phyloP scores from a whole-genome alignment of 2,888 invertebrate genomes.

The Candidula unifasciata region DNA sequence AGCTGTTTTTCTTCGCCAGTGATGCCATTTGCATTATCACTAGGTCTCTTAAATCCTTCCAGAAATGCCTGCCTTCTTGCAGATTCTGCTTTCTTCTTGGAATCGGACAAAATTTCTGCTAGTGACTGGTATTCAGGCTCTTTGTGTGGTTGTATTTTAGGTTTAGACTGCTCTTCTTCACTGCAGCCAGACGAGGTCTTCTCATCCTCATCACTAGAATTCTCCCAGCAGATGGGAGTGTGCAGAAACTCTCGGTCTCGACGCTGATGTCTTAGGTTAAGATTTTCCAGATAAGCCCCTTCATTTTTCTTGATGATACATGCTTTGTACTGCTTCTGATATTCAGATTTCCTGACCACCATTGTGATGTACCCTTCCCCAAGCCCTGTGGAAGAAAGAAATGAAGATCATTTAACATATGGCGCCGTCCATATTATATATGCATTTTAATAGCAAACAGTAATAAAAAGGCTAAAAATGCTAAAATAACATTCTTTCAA shows the following conservation, averaged over 20 bases:
- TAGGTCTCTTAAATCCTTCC: constrained; percentile 2
- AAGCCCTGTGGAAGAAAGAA: too few species aligned
- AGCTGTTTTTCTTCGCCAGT: not conserved
- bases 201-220: constrained; percentile 55
- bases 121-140: constrained; percentile 46
- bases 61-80: constrained; percentile 10
- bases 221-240: constrained; percentile 66
- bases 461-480: too few species aligned
- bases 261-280: constrained; percentile 62
- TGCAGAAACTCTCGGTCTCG: constrained; percentile 66
- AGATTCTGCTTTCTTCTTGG: constrained; percentile 38
- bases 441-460: too few species aligned
- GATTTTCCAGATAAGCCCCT: constrained; percentile 62
- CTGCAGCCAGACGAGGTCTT: constrained; percentile 53
- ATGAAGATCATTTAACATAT: too few species aligned
- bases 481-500: too few species aligned
- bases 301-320: constrained; percentile 61
- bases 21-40: not conserved
- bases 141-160: not conserved
- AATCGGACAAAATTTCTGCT: constrained; percentile 46
- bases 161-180: constrained; percentile 25
- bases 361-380: constrained; percentile 50
- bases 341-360: constrained; percentile 68
- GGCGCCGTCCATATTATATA: too few species aligned
- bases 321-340: constrained; percentile 64